Percentiles rank a stretch among this genome's conserved stretches.
Evolutionary conservation across 2,797 vertebrate genomes (phyloP).

Genomic region (Oreochromis mossambicus): DNA sequence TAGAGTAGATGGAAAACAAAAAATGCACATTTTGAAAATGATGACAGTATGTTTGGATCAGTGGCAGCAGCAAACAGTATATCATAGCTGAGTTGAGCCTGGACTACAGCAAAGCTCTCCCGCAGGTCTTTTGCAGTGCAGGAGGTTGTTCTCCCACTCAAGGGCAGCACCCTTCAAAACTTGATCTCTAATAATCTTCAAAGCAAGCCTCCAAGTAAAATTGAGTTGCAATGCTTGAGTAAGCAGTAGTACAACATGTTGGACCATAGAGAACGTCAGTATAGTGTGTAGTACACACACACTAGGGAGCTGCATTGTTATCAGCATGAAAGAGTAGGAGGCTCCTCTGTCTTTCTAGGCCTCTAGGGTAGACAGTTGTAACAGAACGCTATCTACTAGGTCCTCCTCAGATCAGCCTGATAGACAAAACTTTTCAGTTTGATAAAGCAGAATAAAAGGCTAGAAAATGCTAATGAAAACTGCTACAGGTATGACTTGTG

Average conservation of each 20-base stretch:
- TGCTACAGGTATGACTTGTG: neutral
- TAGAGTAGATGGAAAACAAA: neutral
- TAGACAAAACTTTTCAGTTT: neutral
- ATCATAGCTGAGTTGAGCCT: neutral
- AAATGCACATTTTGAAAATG: neutral
- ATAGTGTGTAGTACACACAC: neutral
- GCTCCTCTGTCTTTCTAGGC: neutral
- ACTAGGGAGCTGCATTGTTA: neutral
- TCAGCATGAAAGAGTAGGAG: neutral
- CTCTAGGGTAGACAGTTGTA: neutral
- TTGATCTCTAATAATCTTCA: slow-evolving; percentile 16
- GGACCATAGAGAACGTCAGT: neutral
- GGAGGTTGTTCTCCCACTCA: slow-evolving; percentile 1
- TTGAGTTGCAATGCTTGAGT: neutral
- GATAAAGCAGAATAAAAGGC: neutral
- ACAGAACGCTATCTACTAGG: neutral
- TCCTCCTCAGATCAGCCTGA: neutral
- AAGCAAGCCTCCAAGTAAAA: slow-evolving; percentile 1
- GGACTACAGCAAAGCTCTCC: neutral
- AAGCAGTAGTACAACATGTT: neutral
- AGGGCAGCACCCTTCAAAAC: neutral
- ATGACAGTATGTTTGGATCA: neutral
- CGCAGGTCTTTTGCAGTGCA: neutral
- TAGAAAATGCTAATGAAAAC: neutral
- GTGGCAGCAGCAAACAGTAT: neutral